These are phyloP conservation scores for Orthonevra nobilis DNA, from an alignment of 2,888 invertebrate species.

Conservation along the genomic window DNA sequence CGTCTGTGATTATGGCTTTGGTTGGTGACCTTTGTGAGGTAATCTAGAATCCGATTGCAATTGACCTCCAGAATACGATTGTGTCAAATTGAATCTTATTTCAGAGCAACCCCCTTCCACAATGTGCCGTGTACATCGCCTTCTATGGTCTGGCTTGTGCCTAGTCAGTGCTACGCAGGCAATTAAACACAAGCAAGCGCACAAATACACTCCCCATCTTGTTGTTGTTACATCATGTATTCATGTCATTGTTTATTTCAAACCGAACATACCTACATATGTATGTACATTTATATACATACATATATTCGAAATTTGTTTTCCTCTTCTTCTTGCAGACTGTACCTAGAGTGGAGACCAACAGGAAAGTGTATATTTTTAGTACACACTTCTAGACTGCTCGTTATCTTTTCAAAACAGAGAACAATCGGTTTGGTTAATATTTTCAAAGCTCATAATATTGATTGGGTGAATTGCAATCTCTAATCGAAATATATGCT, in stretches of 20 bases:
- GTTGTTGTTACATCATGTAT: constrained; percentile 67
- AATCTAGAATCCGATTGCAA: not conserved
- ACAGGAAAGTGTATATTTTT: constrained; percentile 48
- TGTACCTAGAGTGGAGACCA: constrained; percentile 65
- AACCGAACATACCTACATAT: too few species aligned
- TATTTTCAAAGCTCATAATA: not conserved
- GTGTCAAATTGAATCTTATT: not conserved
- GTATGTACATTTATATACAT: too few species aligned
- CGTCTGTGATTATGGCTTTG: too few species aligned
- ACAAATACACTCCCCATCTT: constrained; percentile 44
- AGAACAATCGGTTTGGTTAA: constrained; percentile 21
- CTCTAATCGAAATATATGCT: not conserved
- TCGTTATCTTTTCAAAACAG: constrained; percentile 36
- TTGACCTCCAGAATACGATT: not conserved
- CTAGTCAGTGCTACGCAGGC: constrained; percentile 33
- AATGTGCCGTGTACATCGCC: not conserved
- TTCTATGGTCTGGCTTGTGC: constrained; percentile 21
- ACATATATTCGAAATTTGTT: too few species aligned
- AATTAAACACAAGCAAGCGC: constrained; percentile 28
- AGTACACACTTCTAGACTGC: constrained; percentile 45
- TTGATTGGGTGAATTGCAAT: constrained; percentile 12
- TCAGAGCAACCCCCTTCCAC: constrained; percentile 10
- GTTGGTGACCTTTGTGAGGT: constrained; percentile 25
- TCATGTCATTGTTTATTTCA: constrained; percentile 69
- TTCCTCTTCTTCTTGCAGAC: constrained; percentile 50